Evolutionary conservation across 2,113 vertebrate species (phyloP).

Genomic region (Rhabdomys dilectus): DNA sequence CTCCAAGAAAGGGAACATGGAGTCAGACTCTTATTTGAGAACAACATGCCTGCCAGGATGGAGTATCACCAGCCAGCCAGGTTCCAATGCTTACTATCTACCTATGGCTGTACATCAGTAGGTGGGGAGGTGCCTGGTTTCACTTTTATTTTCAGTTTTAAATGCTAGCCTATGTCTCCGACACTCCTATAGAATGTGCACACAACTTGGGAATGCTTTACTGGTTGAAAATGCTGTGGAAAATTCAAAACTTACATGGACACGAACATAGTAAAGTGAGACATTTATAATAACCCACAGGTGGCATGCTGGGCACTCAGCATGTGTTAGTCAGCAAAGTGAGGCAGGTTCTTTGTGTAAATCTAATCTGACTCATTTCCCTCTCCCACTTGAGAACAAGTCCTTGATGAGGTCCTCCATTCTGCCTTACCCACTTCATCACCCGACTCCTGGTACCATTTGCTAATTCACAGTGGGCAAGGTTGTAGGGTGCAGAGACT

Average conservation of each 20-base stretch:
- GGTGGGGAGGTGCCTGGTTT: not conserved
- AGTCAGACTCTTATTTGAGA: not conserved
- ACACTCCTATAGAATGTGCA: not conserved
- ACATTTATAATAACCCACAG: accelerated
- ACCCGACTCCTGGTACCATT: not conserved
- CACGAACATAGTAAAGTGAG: not conserved
- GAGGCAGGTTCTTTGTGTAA: accelerated
- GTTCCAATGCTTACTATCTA: not conserved
- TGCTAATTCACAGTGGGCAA: not conserved
- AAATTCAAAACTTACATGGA: not conserved
- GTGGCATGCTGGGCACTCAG: not conserved
- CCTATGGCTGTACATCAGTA: too few species aligned
- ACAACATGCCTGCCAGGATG: not conserved
- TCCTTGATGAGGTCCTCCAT: not conserved
- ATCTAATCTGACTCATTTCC: not conserved
- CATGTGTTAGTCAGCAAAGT: accelerated
- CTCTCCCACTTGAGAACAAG: not conserved
- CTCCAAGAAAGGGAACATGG: too few species aligned
- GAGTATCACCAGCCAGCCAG: not conserved
- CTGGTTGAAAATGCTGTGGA: not conserved
- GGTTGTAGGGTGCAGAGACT: not conserved
- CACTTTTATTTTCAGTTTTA: not conserved
- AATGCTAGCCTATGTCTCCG: not conserved
- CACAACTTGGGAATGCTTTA: not conserved
- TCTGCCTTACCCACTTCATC: not conserved